phyloP scores from a whole-genome alignment of 2,113 vertebrate genomes.

The Campylomormyrus tamandua region DNA sequence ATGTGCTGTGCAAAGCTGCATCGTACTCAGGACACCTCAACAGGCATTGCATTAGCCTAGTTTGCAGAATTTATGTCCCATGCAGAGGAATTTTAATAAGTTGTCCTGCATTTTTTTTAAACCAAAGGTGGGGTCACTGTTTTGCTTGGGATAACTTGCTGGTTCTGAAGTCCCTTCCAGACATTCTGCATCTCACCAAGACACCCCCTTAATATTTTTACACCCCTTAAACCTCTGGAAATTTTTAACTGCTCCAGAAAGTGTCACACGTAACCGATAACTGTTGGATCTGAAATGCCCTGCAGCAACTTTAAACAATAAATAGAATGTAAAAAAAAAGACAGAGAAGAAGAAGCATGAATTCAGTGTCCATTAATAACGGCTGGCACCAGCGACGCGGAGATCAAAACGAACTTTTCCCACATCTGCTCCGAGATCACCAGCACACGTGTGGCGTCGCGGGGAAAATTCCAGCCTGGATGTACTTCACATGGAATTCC shows the following conservation, averaged over 20 bases:
- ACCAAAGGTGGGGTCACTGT: background rate
- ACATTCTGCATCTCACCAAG: slow-evolving; percentile 10
- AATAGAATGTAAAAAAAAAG: background rate
- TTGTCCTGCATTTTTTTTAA: background rate
- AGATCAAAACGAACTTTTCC: background rate
- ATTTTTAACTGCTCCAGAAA: background rate
- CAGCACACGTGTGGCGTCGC: background rate
- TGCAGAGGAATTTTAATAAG: background rate
- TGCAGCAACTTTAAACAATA: slow-evolving; percentile 3
- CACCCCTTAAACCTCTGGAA: background rate
- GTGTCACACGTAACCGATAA: background rate
- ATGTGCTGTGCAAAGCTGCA: background rate
- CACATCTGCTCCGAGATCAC: background rate
- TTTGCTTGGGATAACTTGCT: background rate
- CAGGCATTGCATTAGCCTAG: background rate
- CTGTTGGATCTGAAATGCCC: background rate
- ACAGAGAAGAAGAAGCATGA: background rate
- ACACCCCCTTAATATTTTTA: background rate
- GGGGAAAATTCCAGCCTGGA: background rate
- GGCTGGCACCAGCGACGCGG: background rate
- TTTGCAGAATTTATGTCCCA: background rate
- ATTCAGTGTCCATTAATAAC: background rate
- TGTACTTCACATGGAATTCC: slow-evolving; percentile 5
- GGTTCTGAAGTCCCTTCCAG: slow-evolving; percentile 8
- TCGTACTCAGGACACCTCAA: background rate